A percentile compares a stretch with the other conserved stretches of the same genome.
phyloP scores from a whole-genome alignment of 2,797 vertebrate genomes.

The Threskiornis aethiopicus region DNA sequence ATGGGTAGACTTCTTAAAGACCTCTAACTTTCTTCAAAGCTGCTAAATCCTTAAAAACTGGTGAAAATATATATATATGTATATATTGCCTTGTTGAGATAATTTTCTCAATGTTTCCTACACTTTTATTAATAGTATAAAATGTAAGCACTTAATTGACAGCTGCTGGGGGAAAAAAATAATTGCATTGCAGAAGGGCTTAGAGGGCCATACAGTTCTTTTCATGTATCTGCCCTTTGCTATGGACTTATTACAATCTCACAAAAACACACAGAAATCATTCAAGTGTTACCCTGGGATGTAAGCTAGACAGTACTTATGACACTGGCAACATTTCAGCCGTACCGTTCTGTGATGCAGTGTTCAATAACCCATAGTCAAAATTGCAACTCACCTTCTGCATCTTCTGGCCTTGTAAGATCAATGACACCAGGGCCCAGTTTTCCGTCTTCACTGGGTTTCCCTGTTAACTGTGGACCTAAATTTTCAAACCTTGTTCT shows the following conservation, averaged over 20 bases:
- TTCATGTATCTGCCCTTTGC: neutral
- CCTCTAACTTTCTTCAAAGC: neutral
- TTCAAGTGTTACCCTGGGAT: neutral
- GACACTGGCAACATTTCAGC: neutral
- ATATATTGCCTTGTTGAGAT: neutral
- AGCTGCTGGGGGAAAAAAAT: neutral
- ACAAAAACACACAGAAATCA: neutral
- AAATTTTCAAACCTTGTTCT: slow-evolving; percentile 93
- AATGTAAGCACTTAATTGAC: neutral
- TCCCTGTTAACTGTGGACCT: slow-evolving; percentile 88
- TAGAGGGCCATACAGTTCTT: neutral
- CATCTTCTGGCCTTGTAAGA: slow-evolving; percentile 97
- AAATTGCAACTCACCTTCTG: slow-evolving; percentile 87
- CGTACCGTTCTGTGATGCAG: neutral
- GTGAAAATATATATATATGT: neutral
- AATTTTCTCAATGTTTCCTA: neutral
- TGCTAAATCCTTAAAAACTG: neutral
- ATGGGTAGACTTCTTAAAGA: neutral
- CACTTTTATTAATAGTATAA: neutral
- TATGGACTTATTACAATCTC: neutral
- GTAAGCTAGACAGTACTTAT: neutral
- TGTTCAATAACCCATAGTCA: neutral
- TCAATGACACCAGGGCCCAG: slow-evolving; percentile 96
- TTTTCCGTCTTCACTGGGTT: slow-evolving; percentile 93
- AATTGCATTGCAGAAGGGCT: neutral